Percentiles rank a stretch among this genome's conserved stretches.
Conservation (phyloP, 2,113 vertebrate species). For the Lycocorax pyrrhopterus region DNA sequence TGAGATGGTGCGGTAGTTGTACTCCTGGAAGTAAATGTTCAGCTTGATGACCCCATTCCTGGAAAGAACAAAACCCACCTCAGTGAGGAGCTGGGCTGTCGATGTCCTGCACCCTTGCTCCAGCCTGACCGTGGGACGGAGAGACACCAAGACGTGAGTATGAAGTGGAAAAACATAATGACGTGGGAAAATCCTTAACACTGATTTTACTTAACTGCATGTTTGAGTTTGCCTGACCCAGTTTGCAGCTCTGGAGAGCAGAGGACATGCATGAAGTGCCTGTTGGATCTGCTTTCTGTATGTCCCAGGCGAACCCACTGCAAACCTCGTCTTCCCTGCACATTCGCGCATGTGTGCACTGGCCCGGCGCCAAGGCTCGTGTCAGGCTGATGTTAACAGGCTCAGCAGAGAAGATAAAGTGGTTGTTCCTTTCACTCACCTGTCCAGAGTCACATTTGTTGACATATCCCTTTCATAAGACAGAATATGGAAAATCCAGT, state of each 20-base stretch:
- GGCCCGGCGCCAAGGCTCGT: not conserved
- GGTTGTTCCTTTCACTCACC: slow-evolving; percentile 56
- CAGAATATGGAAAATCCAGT: slow-evolving; percentile 82
- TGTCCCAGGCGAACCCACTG: not conserved
- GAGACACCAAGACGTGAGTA: not conserved
- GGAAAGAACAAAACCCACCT: not conserved
- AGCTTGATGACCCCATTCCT: slow-evolving; percentile 77
- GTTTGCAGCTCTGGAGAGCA: not conserved
- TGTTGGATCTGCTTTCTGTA: not conserved
- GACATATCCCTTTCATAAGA: slow-evolving; percentile 79
- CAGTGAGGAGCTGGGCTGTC: not conserved
- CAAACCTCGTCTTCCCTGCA: not conserved
- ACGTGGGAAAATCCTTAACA: not conserved
- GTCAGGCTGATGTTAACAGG: not conserved
- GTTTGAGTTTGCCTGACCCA: not conserved
- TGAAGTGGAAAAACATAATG: not conserved
- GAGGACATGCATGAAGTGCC: not conserved
- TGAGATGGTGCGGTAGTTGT: slow-evolving; percentile 76
- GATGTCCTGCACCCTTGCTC: rapidly evolving
- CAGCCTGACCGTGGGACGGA: rapidly evolving
- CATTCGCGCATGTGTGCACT: not conserved
- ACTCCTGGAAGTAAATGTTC: slow-evolving; percentile 84
- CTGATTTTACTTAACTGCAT: not conserved
- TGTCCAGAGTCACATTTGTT: slow-evolving; percentile 72
- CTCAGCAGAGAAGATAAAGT: not conserved